Percentiles rank a stretch among this genome's conserved stretches.
These are phyloP conservation scores for Enteromius trimaculatus DNA, from an alignment of 2,797 vertebrate genomes.

Conservation along the genomic window DNA sequence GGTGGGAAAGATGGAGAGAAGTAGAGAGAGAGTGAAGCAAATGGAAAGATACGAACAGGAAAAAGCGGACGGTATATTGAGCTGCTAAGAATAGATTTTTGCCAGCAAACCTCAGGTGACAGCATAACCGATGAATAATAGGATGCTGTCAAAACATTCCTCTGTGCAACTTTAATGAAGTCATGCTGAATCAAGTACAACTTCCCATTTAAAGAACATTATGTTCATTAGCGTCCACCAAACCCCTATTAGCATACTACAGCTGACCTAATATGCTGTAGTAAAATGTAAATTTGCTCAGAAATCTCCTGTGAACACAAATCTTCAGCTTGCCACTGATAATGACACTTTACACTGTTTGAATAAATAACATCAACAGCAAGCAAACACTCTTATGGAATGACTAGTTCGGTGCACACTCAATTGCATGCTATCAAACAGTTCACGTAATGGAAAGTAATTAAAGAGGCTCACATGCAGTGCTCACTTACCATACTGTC, in stretches of 20 bases:
- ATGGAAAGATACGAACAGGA: conserved; percentile 32
- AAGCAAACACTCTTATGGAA: conserved; percentile 44
- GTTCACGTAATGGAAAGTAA: conserved; percentile 33
- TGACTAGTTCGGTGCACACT: conserved; percentile 4
- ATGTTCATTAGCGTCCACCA: conserved; percentile 43
- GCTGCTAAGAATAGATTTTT: conserved; percentile 37
- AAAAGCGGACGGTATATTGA: conserved; percentile 34
- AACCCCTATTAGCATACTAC: conserved; percentile 47
- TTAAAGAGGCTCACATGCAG: conserved; percentile 17
- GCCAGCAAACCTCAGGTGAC: conserved; percentile 39
- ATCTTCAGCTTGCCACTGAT: conserved; percentile 27
- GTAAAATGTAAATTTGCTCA: conserved; percentile 49
- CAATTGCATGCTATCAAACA: conserved; percentile 19
- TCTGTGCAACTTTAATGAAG: conserved; percentile 21
- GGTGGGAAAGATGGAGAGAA: conserved; percentile 58
- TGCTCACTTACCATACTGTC: conserved; percentile 87
- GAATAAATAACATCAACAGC: conserved; percentile 46
- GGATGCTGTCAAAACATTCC: conserved; percentile 37
- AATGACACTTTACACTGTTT: conserved; percentile 22
- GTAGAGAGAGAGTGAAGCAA: conserved; percentile 36
- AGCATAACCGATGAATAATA: conserved; percentile 14
- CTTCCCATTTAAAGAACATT: conserved; percentile 51
- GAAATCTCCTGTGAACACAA: conserved; percentile 33
- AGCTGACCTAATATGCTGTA: conserved; percentile 41
- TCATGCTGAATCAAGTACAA: conserved; percentile 35